Percentiles rank a stretch among this genome's conserved stretches.
Conservation (phyloP, 1,140 invertebrate genomes). For the Bemisia tabaci region DNA sequence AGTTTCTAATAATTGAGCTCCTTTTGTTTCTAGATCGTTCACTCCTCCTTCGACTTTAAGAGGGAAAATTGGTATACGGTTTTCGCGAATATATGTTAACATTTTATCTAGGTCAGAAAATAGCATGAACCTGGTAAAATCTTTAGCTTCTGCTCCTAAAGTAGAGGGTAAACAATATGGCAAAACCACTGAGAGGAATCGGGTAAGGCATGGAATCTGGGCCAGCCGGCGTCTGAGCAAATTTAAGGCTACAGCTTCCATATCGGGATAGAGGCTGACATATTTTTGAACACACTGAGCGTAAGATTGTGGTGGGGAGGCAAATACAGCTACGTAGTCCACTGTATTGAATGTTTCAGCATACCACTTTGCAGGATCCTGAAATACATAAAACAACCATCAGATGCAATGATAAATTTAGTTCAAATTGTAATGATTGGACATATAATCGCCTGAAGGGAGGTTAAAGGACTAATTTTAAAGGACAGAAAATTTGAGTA, state of each 20-base stretch:
- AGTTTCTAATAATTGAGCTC: constrained; percentile 5
- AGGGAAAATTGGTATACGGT: constrained; percentile 6
- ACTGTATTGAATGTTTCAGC: constrained; percentile 5
- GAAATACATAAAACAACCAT: too few species aligned
- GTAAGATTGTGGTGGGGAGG: constrained; percentile 4
- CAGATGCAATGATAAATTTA: too few species aligned
- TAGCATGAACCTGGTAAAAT: constrained; percentile 7
- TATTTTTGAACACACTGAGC: neutral
- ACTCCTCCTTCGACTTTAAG: constrained; percentile 8
- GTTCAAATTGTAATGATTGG: too few species aligned
- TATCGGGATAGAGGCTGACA: constrained; percentile 6
- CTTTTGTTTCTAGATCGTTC: constrained; percentile 6
- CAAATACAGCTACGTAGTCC: constrained; percentile 9
- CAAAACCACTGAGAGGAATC: constrained; percentile 7
- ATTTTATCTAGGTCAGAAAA: constrained; percentile 6
- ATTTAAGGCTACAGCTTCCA: constrained; percentile 7
- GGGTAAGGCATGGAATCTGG: constrained; percentile 9
- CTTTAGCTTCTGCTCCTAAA: constrained; percentile 6
- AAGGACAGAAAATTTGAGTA: too few species aligned
- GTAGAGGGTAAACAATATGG: constrained; percentile 7
- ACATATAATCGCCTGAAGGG: too few species aligned
- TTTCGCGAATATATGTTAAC: constrained; percentile 5
- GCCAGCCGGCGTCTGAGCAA: constrained; percentile 5
- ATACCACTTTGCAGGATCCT: constrained; percentile 10
- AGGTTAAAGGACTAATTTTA: too few species aligned